phyloP scores from a whole-genome alignment of 2,113 vertebrate genomes.

The Elgaria multicarinata region DNA sequence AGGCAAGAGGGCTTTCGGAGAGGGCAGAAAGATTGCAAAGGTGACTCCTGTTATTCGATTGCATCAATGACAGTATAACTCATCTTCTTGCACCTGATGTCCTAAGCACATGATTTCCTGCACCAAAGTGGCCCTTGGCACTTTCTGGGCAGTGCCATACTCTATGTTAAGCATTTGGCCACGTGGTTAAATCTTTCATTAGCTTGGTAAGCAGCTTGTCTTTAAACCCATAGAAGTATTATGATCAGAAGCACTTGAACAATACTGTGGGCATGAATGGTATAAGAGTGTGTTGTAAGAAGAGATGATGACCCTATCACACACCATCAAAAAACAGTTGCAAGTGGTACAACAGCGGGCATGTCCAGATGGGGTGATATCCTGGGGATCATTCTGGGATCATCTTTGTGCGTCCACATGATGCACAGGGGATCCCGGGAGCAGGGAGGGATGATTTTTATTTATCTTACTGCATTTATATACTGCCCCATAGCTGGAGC shows the following conservation, averaged over 20 bases:
- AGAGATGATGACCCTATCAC: slow-evolving; percentile 23
- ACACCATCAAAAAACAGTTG: slow-evolving; percentile 35
- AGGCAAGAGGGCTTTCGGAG: background rate
- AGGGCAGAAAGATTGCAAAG: background rate
- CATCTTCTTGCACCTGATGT: background rate
- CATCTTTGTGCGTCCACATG: no score
- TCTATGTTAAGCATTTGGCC: background rate
- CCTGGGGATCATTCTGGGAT: no score
- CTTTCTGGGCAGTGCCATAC: background rate
- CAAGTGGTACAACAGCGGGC: slow-evolving; percentile 41
- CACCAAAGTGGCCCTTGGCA: background rate
- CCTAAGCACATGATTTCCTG: background rate
- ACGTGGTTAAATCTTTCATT: background rate
- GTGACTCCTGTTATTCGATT: background rate
- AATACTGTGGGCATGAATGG: slow-evolving; percentile 50
- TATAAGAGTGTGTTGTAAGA: background rate
- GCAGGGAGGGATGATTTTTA: no score
- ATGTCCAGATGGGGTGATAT: no score
- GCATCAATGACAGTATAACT: background rate
- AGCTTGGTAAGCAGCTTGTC: slow-evolving; percentile 11
- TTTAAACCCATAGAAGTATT: slow-evolving; percentile 39
- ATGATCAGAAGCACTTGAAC: slow-evolving; percentile 47
- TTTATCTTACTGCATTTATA: no score
- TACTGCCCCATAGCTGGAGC: no score
- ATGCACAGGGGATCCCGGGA: no score